Conservation (phyloP, 1,140 invertebrate species). For the Cataglyphis hispanica region DNA sequence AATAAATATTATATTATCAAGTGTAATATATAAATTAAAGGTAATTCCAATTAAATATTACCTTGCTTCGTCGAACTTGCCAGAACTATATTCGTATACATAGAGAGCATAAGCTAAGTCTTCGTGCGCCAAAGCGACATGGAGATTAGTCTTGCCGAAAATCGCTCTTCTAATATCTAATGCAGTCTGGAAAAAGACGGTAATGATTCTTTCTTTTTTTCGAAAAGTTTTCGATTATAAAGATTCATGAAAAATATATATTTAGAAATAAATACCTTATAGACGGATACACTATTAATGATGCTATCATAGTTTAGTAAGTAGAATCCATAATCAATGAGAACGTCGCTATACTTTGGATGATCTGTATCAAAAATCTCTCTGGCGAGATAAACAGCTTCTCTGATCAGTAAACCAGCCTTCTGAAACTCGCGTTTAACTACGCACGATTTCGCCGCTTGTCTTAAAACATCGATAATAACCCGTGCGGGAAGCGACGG, state of each 20-base stretch:
- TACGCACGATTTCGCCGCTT: conserved; percentile 94
- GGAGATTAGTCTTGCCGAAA: conserved; percentile 94
- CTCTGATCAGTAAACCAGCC: conserved; percentile 93
- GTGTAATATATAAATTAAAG: neutral
- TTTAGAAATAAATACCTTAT: conserved; percentile 88
- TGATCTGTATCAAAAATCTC: conserved; percentile 90
- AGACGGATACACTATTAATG: conserved; percentile 92
- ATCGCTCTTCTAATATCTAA: conserved; percentile 91
- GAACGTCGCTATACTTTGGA: conserved; percentile 93
- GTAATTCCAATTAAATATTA: conserved; percentile 76
- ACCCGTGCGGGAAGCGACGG: conserved; percentile 88
- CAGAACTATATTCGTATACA: conserved; percentile 96
- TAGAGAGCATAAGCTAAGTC: conserved; percentile 97
- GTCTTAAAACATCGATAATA: conserved; percentile 92
- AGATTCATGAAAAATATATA: neutral
- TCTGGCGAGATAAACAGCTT: conserved; percentile 92
- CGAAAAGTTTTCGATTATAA: neutral
- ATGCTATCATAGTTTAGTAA: conserved; percentile 96
- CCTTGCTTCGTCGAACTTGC: conserved; percentile 93
- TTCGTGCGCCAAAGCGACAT: conserved; percentile 95
- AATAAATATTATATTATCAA: too few relatives aligned
- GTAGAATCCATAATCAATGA: conserved; percentile 96
- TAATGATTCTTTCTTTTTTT: neutral
- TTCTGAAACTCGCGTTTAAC: conserved; percentile 93
- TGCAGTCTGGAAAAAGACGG: conserved; percentile 88